These are phyloP conservation scores for Agonum fuliginosum DNA, from an alignment of 2,888 invertebrate genomes.

Conservation along the genomic window DNA sequence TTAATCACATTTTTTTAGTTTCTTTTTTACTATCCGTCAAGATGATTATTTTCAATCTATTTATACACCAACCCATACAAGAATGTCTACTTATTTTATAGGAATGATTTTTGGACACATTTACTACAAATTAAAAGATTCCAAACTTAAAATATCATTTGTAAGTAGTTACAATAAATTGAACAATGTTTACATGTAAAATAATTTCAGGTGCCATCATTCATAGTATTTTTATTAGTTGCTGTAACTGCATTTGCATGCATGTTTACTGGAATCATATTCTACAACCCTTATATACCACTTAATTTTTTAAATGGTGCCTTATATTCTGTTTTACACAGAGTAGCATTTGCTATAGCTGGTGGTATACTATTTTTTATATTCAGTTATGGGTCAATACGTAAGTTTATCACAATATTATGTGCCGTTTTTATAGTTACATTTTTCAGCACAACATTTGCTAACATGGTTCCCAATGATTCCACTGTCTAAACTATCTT, in stretches of 20 bases:
- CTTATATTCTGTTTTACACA: conserved; percentile 76
- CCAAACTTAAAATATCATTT: conserved; percentile 67
- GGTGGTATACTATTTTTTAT: conserved; percentile 74
- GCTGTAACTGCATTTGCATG: conserved; percentile 72
- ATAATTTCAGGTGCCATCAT: conserved; percentile 3
- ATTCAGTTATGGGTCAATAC: conserved; percentile 73
- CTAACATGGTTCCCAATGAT: conserved; percentile 75
- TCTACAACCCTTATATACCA: conserved; percentile 73
- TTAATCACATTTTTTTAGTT: conserved; percentile 9
- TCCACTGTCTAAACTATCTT: conserved; percentile 76
- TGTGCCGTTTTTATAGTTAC: conserved; percentile 1
- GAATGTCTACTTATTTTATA: conserved; percentile 76
- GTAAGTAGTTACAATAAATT: conserved; percentile 65
- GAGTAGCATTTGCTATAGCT: conserved; percentile 76
- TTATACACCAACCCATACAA: conserved; percentile 73
- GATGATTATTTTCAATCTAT: conserved; percentile 27
- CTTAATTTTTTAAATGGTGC: conserved; percentile 75
- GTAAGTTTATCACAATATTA: conserved; percentile 10
- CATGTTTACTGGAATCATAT: conserved; percentile 73
- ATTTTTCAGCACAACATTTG: background rate
- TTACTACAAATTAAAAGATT: conserved; percentile 69
- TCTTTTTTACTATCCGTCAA: conserved; percentile 7
- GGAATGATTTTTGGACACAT: conserved; percentile 76
- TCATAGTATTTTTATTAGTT: conserved; percentile 67
- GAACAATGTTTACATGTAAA: conserved; percentile 14